Percentiles rank a stretch among this genome's conserved stretches.
Conservation (phyloP, 2,113 vertebrate genomes). For the Ploceus nigricollis region DNA sequence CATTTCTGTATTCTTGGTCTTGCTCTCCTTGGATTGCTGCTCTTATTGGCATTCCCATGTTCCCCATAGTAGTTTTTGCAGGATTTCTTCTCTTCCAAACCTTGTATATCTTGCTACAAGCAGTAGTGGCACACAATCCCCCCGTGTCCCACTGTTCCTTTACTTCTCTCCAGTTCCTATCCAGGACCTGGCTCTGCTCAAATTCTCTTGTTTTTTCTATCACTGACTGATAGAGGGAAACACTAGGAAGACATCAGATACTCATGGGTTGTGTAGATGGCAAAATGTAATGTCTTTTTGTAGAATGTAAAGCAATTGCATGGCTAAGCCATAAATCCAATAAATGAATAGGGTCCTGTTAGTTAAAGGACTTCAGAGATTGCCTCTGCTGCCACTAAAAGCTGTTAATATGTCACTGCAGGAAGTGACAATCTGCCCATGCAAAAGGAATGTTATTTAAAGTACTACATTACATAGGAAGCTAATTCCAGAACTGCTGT, state of each 20-base stretch:
- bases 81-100: not conserved
- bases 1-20: not conserved
- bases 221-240: not conserved
- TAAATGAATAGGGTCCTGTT: not conserved
- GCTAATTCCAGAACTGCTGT: not conserved
- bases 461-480: not conserved
- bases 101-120: not conserved
- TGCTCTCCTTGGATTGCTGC: not conserved
- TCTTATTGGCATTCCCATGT: not conserved
- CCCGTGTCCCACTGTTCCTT: not conserved
- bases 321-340: not conserved
- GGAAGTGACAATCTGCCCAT: not conserved
- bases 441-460: not conserved
- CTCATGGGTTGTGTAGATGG: not conserved
- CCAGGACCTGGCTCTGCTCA: not conserved
- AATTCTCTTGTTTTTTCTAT: not conserved
- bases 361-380: not conserved
- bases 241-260: not conserved
- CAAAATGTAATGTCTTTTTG: not conserved
- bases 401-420: not conserved
- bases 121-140: rapidly evolving
- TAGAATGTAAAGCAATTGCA: not conserved
- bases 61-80: not conserved
- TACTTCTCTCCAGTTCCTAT: not conserved
- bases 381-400: not conserved